phyloP scores from a whole-genome alignment of 2,113 vertebrate genomes.

The Benitochromis conjunctus region DNA sequence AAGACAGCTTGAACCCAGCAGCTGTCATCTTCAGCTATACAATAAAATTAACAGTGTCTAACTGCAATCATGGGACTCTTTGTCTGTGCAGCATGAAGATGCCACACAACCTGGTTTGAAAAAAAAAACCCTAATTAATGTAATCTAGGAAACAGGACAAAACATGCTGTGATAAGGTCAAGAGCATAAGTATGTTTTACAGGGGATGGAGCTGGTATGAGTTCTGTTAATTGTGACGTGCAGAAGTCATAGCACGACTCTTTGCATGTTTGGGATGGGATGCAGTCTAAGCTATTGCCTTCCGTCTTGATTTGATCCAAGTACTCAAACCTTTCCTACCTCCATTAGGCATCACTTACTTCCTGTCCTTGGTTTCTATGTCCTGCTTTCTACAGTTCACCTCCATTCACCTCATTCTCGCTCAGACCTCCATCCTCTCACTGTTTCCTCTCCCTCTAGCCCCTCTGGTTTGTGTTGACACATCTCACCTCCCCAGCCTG shows the following conservation, averaged over 20 bases:
- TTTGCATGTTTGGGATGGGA: not conserved
- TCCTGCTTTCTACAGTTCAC: not conserved
- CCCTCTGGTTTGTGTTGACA: conserved; percentile 61
- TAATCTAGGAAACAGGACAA: too few species aligned
- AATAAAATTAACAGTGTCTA: not conserved
- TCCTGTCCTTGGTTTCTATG: conserved; percentile 23
- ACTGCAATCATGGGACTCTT: not conserved
- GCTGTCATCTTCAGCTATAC: not conserved
- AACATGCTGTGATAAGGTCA: too few species aligned
- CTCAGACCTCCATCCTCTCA: conserved; percentile 25
- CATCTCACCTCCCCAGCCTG: conserved; percentile 77
- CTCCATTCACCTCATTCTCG: not conserved
- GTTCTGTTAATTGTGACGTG: not conserved
- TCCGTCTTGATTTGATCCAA: conserved; percentile 7
- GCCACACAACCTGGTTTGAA: not conserved
- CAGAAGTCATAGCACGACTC: not conserved
- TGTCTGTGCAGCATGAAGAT: not conserved
- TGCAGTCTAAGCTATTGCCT: not conserved
- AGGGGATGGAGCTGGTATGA: not conserved
- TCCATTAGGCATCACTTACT: not conserved
- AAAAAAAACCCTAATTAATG: not conserved
- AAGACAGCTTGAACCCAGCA: not conserved
- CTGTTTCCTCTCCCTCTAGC: conserved; percentile 12
- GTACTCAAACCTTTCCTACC: not conserved
- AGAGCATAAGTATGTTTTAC: too few species aligned